These are phyloP conservation scores for Perodicticus potto DNA, from an alignment of 2,797 vertebrate genomes.

Conservation along the genomic window DNA sequence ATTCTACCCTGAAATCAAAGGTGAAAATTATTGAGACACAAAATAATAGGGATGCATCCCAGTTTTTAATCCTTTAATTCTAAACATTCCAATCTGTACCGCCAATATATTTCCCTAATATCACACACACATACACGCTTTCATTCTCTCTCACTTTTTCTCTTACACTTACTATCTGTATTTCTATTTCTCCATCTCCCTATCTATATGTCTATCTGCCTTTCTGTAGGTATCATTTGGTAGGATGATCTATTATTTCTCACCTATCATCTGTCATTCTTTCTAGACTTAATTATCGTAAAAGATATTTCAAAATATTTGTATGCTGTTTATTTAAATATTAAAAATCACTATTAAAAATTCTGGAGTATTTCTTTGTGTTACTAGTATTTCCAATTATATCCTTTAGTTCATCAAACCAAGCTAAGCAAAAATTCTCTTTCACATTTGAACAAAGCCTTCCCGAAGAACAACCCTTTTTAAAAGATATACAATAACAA, in stretches of 20 bases:
- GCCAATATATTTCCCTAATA: neutral
- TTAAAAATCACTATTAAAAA: neutral
- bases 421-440: neutral
- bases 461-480: neutral
- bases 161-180: neutral
- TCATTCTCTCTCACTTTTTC: neutral
- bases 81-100: neutral
- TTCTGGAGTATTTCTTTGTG: neutral
- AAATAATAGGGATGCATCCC: neutral
- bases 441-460: neutral
- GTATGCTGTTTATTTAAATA: neutral
- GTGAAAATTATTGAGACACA: neutral
- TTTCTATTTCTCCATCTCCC: neutral
- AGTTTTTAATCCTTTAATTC: neutral
- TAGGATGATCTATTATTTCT: neutral
- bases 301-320: neutral
- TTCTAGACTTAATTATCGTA: neutral
- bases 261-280: neutral
- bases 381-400: neutral
- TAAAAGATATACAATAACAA: neutral
- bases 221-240: neutral
- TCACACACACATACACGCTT: too few relatives aligned
- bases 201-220: neutral
- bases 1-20: neutral
- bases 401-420: neutral